These are phyloP conservation scores for Aphelocoma coerulescens DNA, from an alignment of 2,113 vertebrate genomes.

Conservation along the genomic window DNA sequence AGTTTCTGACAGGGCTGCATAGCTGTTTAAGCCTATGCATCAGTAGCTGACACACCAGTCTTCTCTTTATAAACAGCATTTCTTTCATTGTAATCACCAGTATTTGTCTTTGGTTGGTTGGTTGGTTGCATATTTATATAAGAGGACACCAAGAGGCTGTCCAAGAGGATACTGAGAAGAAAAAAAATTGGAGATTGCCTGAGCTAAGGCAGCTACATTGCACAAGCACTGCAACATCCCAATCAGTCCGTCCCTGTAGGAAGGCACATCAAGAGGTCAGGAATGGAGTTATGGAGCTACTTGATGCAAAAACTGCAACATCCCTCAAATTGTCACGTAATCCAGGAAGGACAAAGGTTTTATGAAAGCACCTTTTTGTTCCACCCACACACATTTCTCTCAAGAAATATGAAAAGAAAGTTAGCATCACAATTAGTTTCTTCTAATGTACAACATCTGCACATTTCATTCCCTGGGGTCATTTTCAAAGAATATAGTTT, in stretches of 20 bases:
- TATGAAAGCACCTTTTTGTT: not conserved
- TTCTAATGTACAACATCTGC: not conserved
- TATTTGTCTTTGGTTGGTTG: not conserved
- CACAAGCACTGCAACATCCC: not conserved
- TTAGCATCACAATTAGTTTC: not conserved
- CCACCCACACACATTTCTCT: not conserved
- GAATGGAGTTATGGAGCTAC: not conserved
- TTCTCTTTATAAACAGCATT: not conserved
- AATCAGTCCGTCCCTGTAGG: not conserved
- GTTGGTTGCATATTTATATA: not conserved
- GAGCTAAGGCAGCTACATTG: not conserved
- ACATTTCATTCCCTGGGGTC: not conserved
- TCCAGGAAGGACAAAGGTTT: not conserved
- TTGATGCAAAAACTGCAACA: not conserved
- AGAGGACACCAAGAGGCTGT: not conserved
- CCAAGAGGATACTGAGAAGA: not conserved
- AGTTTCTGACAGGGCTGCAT: not conserved
- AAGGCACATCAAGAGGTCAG: not conserved
- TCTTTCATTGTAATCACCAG: not conserved
- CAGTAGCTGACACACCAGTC: not conserved
- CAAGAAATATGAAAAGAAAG: not conserved
- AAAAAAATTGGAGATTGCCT: not conserved
- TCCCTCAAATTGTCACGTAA: not conserved
- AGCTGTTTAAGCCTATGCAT: not conserved
- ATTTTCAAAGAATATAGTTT: not conserved